Percentiles rank a stretch among this genome's conserved stretches.
These are phyloP conservation scores for Boulengeromyrus knoepffleri DNA, from an alignment of 2,113 vertebrate genomes.

Conservation along the genomic window DNA sequence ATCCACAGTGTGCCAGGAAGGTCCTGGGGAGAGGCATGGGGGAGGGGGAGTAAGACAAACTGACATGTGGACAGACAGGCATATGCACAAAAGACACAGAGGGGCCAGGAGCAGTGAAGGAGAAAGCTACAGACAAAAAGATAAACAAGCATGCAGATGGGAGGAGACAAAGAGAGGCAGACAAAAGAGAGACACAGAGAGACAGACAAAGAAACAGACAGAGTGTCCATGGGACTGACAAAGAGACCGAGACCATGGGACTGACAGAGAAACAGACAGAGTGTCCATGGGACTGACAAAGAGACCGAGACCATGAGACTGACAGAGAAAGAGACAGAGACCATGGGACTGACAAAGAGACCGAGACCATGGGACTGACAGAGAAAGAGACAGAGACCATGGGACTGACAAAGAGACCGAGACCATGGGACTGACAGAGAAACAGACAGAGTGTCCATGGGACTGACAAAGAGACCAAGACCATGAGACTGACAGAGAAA, in stretches of 20 bases:
- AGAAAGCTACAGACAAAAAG: not conserved
- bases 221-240: not conserved
- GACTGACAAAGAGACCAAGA: not conserved
- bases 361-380: not conserved
- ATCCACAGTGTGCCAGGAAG: constrained; percentile 29
- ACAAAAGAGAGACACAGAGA: not conserved
- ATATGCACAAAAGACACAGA: not conserved
- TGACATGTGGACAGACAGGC: not conserved
- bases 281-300: not conserved
- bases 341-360: not conserved
- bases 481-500: too few relatives aligned
- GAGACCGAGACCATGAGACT: not conserved
- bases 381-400: too few relatives aligned
- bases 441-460: not conserved
- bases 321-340: not conserved
- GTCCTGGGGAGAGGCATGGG: constrained; percentile 41
- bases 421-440: not conserved
- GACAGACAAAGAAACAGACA: not conserved
- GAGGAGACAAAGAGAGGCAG: not conserved
- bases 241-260: not conserved
- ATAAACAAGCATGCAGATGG: not conserved
- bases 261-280: not conserved
- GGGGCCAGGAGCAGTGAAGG: not conserved
- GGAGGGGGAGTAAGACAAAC: not conserved
- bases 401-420: not conserved